Base-by-base conservation (phyloP, 2,113 vertebrate species). In the Lagopus leucura region DNA sequence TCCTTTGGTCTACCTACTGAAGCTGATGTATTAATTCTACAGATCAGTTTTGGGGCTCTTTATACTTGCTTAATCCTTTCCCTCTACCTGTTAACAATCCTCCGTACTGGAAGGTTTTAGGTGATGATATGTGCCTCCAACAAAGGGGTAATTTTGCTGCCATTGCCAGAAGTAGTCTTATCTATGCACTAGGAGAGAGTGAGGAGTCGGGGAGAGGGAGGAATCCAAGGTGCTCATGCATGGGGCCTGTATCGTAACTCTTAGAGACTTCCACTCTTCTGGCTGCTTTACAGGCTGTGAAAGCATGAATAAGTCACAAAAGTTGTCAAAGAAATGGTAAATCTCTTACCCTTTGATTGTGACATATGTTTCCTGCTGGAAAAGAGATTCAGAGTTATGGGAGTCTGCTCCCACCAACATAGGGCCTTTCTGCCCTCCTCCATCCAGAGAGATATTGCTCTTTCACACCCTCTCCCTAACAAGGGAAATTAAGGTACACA, bases 131-230 rank as follows among this genome's bases (percentile, higher is more conserved):
- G 8, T 73, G 32, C 27, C 40, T 38, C 65, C n/a, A 30, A 34
- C 32, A 91, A 57, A 50, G n/a, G 18, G 75, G 60, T 0, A 1
- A 6, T 50, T 88, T 71, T 88, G 27, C 14, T 88, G 60, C 18
- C 13, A 2, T 42, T 0, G 0, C 10, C 2, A 13, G 13, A 80
- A 20, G 13, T 27, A 82, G 25, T 28, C n/a, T 28, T 27, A 47
- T 30, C 17, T 4, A 3, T 6, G 3, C 73, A 22, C 6, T 55
- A 60, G 70, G 38, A 19, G 19, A 58, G 48, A 61, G 5, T 63
- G 48, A 57, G 6, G 48, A 57, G 6, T 40, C 45, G 74, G 8
- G 21, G 34, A 61, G 11, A 15, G 42, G 32, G 10, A 87, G 17
- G 45, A 94, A 47, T 8, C 4, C 54, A 18, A 79, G 19, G 25